phyloP scores from a whole-genome alignment of 2,113 vertebrate genomes.

The Tupaia chinensis region DNA sequence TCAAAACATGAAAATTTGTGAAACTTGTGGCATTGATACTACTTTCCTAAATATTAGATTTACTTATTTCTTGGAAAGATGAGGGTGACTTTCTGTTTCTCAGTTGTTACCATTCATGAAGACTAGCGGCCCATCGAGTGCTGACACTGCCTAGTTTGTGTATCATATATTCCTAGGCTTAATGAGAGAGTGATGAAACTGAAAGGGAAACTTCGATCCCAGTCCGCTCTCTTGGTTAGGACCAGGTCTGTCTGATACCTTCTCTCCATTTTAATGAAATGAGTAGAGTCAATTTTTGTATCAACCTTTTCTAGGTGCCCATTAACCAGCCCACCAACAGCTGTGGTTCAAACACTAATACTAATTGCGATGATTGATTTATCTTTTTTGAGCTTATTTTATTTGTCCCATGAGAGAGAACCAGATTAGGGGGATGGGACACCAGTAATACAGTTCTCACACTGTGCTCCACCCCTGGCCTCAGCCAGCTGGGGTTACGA shows the following conservation, averaged over 20 bases:
- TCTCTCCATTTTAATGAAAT: background rate
- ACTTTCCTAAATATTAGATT: background rate
- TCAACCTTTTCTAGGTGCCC: background rate
- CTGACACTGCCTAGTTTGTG: background rate
- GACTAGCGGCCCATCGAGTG: background rate
- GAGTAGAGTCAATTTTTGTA: background rate
- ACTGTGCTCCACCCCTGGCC: too few relatives aligned
- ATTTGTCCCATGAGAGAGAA: too few relatives aligned
- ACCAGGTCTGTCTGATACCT: background rate
- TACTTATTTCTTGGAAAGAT: background rate
- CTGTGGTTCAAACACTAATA: background rate
- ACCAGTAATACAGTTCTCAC: too few relatives aligned
- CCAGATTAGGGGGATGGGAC: too few relatives aligned
- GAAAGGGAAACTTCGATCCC: background rate
- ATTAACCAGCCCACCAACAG: background rate
- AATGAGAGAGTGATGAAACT: background rate
- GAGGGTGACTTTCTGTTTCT: background rate
- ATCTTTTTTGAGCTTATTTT: too few relatives aligned
- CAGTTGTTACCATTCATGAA: background rate
- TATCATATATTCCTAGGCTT: background rate
- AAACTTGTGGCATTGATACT: background rate
- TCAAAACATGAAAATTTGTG: background rate
- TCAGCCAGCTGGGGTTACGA: too few relatives aligned
- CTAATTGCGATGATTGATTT: background rate
- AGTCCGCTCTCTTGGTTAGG: background rate